Evolutionary conservation across 1,140 invertebrate species (phyloP).

Genomic region (Solenopsis invicta): DNA sequence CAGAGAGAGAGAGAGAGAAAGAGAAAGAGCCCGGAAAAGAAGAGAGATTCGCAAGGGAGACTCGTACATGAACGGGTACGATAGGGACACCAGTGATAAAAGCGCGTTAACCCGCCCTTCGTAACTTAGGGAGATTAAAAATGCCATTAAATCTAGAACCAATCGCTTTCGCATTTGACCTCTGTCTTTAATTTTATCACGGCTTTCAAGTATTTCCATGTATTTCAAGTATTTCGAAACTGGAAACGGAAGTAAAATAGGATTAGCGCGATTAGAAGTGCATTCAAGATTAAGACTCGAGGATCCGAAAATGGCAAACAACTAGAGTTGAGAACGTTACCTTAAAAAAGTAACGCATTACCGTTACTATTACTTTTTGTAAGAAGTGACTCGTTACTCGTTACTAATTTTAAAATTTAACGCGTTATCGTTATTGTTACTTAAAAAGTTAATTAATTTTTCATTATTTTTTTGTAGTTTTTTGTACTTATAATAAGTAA

Average conservation of each 20-base stretch:
- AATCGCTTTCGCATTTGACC: neutral
- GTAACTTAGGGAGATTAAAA: neutral
- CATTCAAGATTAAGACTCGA: neutral
- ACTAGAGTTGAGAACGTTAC: neutral
- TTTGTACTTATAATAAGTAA: too few relatives aligned
- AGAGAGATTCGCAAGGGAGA: slow-evolving; percentile 61
- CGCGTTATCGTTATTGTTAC: too few relatives aligned
- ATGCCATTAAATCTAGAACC: slow-evolving; percentile 15
- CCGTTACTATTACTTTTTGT: too few relatives aligned
- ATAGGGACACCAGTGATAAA: neutral
- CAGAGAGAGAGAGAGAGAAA: slow-evolving; percentile 28
- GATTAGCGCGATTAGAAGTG: neutral
- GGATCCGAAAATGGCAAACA: neutral
- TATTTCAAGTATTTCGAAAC: neutral
- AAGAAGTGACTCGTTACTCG: too few relatives aligned
- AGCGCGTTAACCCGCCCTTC: neutral
- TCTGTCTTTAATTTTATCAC: neutral
- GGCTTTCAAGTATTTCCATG: too few relatives aligned
- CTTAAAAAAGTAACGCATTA: too few relatives aligned
- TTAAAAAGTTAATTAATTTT: too few relatives aligned
- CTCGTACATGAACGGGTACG: neutral
- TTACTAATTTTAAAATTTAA: too few relatives aligned
- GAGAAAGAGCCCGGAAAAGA: slow-evolving; percentile 39
- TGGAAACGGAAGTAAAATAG: neutral
- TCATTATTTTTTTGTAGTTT: too few relatives aligned